Evolutionary conservation across 1,140 invertebrate genomes (phyloP), one percentile per base, ranked within the genome.

Genomic region (Drosophila biarmipes): DNA sequence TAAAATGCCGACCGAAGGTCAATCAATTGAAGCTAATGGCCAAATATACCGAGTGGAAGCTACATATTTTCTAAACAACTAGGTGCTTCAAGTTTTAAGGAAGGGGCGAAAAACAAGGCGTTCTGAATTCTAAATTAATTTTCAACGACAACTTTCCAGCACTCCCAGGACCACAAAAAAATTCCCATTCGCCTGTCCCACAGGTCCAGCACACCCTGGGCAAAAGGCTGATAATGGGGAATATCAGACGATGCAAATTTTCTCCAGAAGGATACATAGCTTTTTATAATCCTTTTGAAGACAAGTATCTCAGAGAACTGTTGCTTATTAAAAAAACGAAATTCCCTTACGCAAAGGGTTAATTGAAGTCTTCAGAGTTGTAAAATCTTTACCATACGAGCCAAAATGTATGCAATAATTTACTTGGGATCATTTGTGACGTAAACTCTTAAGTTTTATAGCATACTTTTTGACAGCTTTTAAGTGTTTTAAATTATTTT

Each of bases 41-140:
- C 76, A 80, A 40, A 37, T 68, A 21, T 45, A 15, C 8, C 52
- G 43, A 35, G 38, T 46, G 10, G 49, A 46, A 66, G 54, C 19
- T 74, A 29, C 1, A 24, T 27, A 45, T 34, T 69, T 31, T 11
- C 66, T 69, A 56, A 69, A 38, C 49, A 38, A 34, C 12, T n/a
- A 4, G 31, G 11, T 24, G 19, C 48, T 27, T 34, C 12, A 68
- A 38, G 54, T 46, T 56, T 24, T 52, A 55, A 76, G 12, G 10
- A 46, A 53, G 31, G 11, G 34, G 43, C 21, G 29, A 7, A 8
- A 31, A 63, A 37, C 63, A 73, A 61, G 56, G 74, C 73, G 68
- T 17, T 38, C 63, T 73, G 67, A 78, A 84, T 84, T 63, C 42
- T 46, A 89, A 87, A 89, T 87, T 89, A 69, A 87, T 84, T 89